phyloP scores from a whole-genome alignment of 2,113 vertebrate genomes.

The Silurus meridionalis region DNA sequence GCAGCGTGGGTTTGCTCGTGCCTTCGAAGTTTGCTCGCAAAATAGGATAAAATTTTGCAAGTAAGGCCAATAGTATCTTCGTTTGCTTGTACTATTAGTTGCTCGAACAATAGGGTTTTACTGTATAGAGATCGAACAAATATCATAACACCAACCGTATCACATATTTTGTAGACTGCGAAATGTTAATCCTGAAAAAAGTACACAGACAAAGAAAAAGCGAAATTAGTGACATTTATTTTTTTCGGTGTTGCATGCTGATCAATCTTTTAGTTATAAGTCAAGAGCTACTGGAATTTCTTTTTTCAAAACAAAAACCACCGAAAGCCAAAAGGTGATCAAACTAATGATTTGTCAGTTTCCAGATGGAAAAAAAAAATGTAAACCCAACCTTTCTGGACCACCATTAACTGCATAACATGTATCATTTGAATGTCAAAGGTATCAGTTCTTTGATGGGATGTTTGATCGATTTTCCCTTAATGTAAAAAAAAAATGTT shows the following conservation, averaged over 20 bases:
- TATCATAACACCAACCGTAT: neutral
- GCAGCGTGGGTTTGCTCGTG: no score
- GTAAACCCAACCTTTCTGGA: neutral
- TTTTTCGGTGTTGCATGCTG: conserved; percentile 22
- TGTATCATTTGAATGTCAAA: neutral
- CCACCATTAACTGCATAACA: neutral
- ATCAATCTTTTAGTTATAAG: conserved; percentile 43
- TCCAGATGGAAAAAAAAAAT: neutral
- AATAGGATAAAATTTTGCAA: no score
- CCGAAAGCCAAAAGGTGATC: conserved; percentile 14
- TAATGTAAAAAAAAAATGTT: neutral
- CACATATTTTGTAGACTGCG: neutral
- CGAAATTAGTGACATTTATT: neutral
- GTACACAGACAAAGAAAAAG: neutral
- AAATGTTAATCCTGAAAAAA: neutral
- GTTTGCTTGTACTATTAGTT: no score
- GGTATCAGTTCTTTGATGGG: neutral
- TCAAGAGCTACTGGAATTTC: conserved; percentile 48
- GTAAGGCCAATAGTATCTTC: no score
- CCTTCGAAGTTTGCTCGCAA: no score
- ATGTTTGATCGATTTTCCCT: neutral
- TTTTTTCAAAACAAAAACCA: conserved; percentile 39
- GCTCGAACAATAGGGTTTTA: no score
- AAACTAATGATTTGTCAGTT: neutral
- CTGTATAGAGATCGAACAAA: neutral